Conservation (phyloP, 1,140 invertebrate species). For the Pantala flavescens region DNA sequence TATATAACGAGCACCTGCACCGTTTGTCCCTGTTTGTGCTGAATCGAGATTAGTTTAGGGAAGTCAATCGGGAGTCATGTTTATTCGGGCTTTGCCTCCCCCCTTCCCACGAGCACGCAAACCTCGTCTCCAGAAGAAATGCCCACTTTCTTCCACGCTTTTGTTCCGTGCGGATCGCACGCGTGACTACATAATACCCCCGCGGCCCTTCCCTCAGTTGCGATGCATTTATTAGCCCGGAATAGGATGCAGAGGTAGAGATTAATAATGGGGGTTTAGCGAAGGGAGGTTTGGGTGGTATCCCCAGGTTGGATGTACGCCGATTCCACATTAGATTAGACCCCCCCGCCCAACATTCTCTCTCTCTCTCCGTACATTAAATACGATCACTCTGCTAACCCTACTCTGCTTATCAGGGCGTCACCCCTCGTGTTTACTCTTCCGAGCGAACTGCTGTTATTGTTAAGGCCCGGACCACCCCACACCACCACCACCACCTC, state of each 20-base stretch:
- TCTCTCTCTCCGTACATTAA: not conserved
- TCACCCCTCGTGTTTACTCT: not conserved
- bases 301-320: not conserved
- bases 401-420: not conserved
- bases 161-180: too few relatives aligned
- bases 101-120: too few relatives aligned
- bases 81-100: too few relatives aligned
- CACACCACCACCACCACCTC: not conserved
- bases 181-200: too few relatives aligned
- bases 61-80: too few relatives aligned
- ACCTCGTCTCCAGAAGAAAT: too few relatives aligned
- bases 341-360: not conserved
- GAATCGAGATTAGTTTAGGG: too few relatives aligned
- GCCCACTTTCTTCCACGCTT: too few relatives aligned
- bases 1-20: too few relatives aligned
- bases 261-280: not conserved
- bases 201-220: too few relatives aligned
- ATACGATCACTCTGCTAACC: not conserved
- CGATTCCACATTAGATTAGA: constrained; percentile 7
- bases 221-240: not conserved
- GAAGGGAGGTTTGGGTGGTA: not conserved
- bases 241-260: not conserved
- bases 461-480: not conserved
- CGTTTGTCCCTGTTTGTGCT: too few relatives aligned
- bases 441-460: not conserved